phyloP scores from a whole-genome alignment of 1,140 invertebrate species.

The Aphelinus atriplicis region DNA sequence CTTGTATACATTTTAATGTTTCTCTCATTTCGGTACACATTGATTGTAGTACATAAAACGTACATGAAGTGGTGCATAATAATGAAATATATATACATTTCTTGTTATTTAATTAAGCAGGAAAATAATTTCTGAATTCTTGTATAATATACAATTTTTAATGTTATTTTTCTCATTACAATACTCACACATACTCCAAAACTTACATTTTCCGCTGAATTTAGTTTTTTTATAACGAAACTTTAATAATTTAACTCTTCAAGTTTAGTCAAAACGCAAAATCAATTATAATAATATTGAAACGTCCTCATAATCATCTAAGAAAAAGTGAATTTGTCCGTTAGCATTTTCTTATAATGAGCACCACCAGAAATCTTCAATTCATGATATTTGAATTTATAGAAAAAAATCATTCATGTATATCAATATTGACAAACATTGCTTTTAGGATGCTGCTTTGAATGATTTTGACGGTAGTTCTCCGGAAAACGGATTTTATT shows the following conservation, averaged over 20 bases:
- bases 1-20: constrained; percentile 26
- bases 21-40: constrained; percentile 40
- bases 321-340: no score
- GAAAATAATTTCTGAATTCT: constrained; percentile 43
- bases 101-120: constrained; percentile 48
- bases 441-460: no score
- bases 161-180: constrained; percentile 23
- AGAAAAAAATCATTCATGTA: no score
- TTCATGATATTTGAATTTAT: no score
- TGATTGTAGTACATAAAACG: constrained; percentile 54
- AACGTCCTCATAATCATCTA: no score
- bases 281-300: constrained; percentile 24
- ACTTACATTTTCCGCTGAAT: constrained; percentile 34
- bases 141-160: constrained; percentile 42
- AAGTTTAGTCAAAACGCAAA: constrained; percentile 23
- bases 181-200: constrained; percentile 27
- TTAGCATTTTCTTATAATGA: no score
- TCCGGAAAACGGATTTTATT: no score
- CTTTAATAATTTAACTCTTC: constrained; percentile 27
- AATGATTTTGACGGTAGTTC: no score
- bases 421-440: no score
- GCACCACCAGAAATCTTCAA: no score
- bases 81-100: constrained; percentile 50
- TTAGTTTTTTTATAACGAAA: constrained; percentile 24
- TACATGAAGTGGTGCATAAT: constrained; percentile 50